These are phyloP conservation scores for Leptinotarsa peninsularis DNA, from an alignment of 2,888 invertebrate species.

Conservation along the genomic window DNA sequence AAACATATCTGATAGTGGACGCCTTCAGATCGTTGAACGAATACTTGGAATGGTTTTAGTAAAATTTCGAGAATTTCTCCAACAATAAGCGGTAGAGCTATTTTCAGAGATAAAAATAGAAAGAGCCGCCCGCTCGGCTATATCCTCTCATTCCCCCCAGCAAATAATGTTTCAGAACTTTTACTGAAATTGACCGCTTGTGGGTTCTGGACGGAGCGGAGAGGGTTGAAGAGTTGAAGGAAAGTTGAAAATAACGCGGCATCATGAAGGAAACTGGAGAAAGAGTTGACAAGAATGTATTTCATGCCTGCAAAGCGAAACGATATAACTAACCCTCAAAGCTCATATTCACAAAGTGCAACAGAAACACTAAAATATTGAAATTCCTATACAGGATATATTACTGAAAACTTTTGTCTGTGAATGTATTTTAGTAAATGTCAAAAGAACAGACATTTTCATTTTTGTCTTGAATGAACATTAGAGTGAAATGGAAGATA, in stretches of 20 bases:
- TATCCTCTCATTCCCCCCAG: constrained; percentile 53
- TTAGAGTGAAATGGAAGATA: too few relatives aligned
- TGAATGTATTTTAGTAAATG: too few relatives aligned
- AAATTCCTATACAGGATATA: too few relatives aligned
- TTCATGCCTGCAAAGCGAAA: neutral
- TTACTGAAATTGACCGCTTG: constrained; percentile 62
- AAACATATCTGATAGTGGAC: constrained; percentile 15
- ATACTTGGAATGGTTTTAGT: constrained; percentile 48
- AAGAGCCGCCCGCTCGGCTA: constrained; percentile 45
- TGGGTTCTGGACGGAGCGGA: constrained; percentile 53
- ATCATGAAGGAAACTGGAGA: constrained; percentile 1
- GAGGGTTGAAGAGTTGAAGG: constrained; percentile 39
- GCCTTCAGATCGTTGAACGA: constrained; percentile 42
- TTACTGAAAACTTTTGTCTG: too few relatives aligned
- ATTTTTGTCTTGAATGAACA: too few relatives aligned
- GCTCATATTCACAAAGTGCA: neutral
- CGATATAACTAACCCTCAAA: neutral
- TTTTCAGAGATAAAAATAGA: constrained; percentile 48
- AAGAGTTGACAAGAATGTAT: neutral
- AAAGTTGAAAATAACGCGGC: constrained; percentile 37
- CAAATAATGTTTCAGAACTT: constrained; percentile 61
- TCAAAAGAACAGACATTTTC: too few relatives aligned
- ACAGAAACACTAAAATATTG: neutral
- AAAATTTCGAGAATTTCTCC: constrained; percentile 50
- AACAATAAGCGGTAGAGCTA: constrained; percentile 47